Percentiles rank a stretch among this genome's conserved stretches.
These are phyloP conservation scores for Halichondria panicea DNA, from an alignment of 37 sponge, comb jelly and placozoan species.

Conservation along the genomic window DNA sequence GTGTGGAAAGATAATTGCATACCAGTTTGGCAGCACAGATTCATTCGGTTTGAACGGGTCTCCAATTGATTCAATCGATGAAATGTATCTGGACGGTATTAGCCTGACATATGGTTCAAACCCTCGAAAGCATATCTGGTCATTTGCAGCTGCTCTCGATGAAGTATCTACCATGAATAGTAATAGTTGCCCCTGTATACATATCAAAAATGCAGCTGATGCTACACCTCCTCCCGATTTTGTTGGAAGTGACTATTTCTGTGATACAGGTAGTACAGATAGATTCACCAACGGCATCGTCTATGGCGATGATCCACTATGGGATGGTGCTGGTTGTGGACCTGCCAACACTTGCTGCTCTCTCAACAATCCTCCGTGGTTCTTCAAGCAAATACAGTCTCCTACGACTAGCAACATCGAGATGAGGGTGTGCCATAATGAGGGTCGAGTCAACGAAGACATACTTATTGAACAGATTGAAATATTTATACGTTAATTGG, in stretches of 20 bases:
- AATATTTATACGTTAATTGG: conserved; percentile 22
- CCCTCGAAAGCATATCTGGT: not conserved
- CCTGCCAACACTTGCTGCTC: conserved; percentile 50
- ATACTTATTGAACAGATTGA: conserved; percentile 12
- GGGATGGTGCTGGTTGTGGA: conserved; percentile 60
- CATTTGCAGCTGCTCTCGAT: not conserved
- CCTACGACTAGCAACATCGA: conserved; percentile 32
- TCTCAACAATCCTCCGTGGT: conserved; percentile 47
- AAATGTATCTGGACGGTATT: conserved; percentile 2
- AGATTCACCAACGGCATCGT: not conserved
- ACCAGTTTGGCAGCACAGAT: conserved; percentile 11
- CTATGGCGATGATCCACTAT: conserved; percentile 50
- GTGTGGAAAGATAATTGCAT: conserved; percentile 7
- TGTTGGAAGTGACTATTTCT: conserved; percentile 37
- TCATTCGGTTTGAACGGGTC: not conserved
- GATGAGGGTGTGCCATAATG: conserved; percentile 48
- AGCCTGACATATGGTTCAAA: not conserved
- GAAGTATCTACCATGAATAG: not conserved
- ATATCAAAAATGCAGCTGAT: not conserved
- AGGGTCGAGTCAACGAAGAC: not conserved
- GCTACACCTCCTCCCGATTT: conserved; percentile 7
- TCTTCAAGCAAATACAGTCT: conserved; percentile 26
- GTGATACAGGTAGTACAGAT: conserved; percentile 41
- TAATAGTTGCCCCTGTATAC: conserved; percentile 5
- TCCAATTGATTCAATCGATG: not conserved